phyloP scores from a whole-genome alignment of 1,140 invertebrate species.

The Drosophila bifasciata region DNA sequence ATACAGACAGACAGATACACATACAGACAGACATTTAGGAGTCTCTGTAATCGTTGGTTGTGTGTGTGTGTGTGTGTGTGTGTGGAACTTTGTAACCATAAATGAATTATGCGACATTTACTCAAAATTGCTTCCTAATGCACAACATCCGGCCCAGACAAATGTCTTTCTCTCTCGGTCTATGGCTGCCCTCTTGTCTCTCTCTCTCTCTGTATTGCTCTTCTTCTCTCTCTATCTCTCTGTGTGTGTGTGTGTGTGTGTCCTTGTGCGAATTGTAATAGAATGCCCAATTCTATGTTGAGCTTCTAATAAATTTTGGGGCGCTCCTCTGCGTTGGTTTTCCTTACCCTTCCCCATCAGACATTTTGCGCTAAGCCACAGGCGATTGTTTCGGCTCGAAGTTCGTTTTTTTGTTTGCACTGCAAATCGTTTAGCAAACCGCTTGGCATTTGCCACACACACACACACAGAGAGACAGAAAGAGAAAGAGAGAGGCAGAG shows the following conservation, averaged over 20 bases:
- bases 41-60: neutral
- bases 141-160: slow-evolving; percentile 56
- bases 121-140: slow-evolving; percentile 79
- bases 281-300: slow-evolving; percentile 56
- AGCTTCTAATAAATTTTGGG: slow-evolving; percentile 67
- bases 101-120: slow-evolving; percentile 84
- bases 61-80: neutral
- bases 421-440: slow-evolving; percentile 70
- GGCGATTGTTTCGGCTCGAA: slow-evolving; percentile 55
- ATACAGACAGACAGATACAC: neutral
- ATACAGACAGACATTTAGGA: too few species aligned
- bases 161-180: slow-evolving; percentile 20
- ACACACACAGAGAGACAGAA: slow-evolving; percentile 10
- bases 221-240: neutral
- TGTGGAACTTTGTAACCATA: slow-evolving; percentile 52
- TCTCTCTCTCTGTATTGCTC: too few species aligned
- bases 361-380: slow-evolving; percentile 59
- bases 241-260: neutral
- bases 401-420: slow-evolving; percentile 27
- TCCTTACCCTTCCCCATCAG: slow-evolving; percentile 27
- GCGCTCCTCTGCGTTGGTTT: slow-evolving; percentile 14
- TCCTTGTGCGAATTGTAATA: slow-evolving; percentile 34
- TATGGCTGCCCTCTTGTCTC: too few species aligned
- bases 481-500: slow-evolving; percentile 1
- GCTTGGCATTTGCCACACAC: slow-evolving; percentile 44